Conservation (phyloP, 2,888 invertebrate genomes). For the Camptogramma bilineatum region DNA sequence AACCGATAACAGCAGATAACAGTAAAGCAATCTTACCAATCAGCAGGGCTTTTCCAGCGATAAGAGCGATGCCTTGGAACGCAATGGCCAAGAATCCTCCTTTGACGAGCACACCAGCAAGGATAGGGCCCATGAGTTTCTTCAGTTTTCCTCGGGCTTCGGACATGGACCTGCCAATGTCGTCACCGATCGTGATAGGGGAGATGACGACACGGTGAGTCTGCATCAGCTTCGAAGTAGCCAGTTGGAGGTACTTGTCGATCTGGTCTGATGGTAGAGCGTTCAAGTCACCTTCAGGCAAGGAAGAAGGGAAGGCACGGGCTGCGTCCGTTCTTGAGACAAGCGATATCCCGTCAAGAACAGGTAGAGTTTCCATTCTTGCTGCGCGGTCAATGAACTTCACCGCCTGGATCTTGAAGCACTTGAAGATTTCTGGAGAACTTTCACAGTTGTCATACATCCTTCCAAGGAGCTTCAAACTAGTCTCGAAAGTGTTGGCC, state of each 20-base stretch:
- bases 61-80: constrained; percentile 89
- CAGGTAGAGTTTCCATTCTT: constrained; percentile 85
- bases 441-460: constrained; percentile 87
- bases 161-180: constrained; percentile 76
- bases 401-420: constrained; percentile 89
- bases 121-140: constrained; percentile 88
- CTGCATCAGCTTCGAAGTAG: constrained; percentile 85
- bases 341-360: constrained; percentile 87
- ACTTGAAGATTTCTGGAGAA: constrained; percentile 88
- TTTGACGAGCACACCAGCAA: constrained; percentile 89
- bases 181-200: constrained; percentile 68
- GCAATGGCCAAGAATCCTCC: constrained; percentile 90
- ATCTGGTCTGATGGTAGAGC: constrained; percentile 86
- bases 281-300: constrained; percentile 86
- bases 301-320: constrained; percentile 77
- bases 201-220: constrained; percentile 86
- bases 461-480: constrained; percentile 80
- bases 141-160: constrained; percentile 87
- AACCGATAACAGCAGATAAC: constrained; percentile 91
- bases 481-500: constrained; percentile 73
- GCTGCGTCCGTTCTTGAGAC: constrained; percentile 78
- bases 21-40: constrained; percentile 94
- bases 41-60: constrained; percentile 92
- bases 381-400: constrained; percentile 88
- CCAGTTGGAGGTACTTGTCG: constrained; percentile 84